Evolutionary conservation across 2,888 invertebrate species (phyloP).

Genomic region (Cryptocephalus moraei): DNA sequence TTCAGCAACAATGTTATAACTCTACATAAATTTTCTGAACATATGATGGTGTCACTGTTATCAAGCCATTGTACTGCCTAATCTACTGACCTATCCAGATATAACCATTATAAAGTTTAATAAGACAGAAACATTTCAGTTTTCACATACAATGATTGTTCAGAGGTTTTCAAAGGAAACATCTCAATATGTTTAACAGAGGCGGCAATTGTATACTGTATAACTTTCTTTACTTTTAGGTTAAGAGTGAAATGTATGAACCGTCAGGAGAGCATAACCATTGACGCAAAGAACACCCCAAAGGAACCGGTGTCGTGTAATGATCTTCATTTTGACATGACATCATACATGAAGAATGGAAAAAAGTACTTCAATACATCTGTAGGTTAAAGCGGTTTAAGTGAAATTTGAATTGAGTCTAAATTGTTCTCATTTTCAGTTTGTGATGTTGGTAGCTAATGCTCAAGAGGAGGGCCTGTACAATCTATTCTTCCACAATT

Average conservation of each 20-base stretch:
- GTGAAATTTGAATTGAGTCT: neutral
- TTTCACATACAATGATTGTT: too few species aligned
- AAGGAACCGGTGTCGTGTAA: slow-evolving; percentile 17
- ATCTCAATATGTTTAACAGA: too few species aligned
- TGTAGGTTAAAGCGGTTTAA: slow-evolving; percentile 38
- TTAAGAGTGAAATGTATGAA: slow-evolving; percentile 57
- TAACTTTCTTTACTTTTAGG: slow-evolving; percentile 34
- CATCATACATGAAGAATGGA: slow-evolving; percentile 41
- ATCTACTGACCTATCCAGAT: too few species aligned
- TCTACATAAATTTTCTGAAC: too few species aligned
- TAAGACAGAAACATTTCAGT: too few species aligned
- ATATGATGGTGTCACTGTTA: too few species aligned
- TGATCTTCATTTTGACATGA: slow-evolving; percentile 45
- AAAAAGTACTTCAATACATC: slow-evolving; percentile 53
- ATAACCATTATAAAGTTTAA: too few species aligned
- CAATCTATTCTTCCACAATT: slow-evolving; percentile 91
- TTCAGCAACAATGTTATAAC: too few species aligned
- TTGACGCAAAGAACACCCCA: slow-evolving; percentile 28
- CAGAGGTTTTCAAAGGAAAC: too few species aligned
- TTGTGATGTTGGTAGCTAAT: slow-evolving; percentile 65
- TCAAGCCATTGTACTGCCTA: too few species aligned
- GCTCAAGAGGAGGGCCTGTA: slow-evolving; percentile 83
- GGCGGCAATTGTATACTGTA: too few species aligned
- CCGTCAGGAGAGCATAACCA: slow-evolving; percentile 54
- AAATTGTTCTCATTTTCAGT: slow-evolving; percentile 42